These are phyloP conservation scores for Numida meleagris DNA, from an alignment of 2,113 vertebrate species.

Conservation along the genomic window DNA sequence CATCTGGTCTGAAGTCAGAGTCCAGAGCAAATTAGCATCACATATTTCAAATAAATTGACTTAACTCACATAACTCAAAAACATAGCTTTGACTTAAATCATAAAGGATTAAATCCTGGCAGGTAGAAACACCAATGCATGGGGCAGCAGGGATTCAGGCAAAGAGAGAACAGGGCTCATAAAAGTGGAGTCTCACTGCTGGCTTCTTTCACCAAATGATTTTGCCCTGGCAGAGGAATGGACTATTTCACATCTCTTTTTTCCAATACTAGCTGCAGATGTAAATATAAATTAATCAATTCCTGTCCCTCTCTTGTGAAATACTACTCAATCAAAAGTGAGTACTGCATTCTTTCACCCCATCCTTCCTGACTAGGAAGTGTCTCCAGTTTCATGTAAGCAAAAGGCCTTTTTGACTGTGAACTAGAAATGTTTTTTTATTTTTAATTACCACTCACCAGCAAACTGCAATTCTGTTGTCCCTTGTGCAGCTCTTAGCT, in stretches of 20 bases:
- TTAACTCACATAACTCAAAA: not conserved
- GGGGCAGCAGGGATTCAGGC: not conserved
- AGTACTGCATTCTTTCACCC: not conserved
- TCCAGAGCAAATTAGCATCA: slow-evolving; percentile 42
- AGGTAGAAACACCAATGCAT: not conserved
- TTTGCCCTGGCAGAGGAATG: not conserved
- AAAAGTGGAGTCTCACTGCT: not conserved
- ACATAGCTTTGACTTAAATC: slow-evolving; percentile 61
- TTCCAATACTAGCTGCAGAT: not conserved
- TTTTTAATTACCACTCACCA: slow-evolving; percentile 39
- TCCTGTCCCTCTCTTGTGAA: not conserved
- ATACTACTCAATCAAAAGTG: not conserved
- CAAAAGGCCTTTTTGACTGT: slow-evolving; percentile 19
- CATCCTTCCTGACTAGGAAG: not conserved
- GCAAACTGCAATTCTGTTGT: slow-evolving; percentile 46
- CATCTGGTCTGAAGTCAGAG: slow-evolving; percentile 35
- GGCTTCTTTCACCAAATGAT: not conserved
- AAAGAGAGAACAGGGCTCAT: not conserved
- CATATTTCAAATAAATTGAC: slow-evolving; percentile 54
- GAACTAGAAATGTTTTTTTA: slow-evolving; percentile 12
- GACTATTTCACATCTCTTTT: not conserved
- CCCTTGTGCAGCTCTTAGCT: not conserved
- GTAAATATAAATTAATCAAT: not conserved
- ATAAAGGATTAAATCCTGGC: not conserved
- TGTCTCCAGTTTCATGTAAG: not conserved